Evolutionary conservation across 2,113 vertebrate species (phyloP), one percentile per base, ranked within the genome.

Genomic region (Myotis yumanensis): DNA sequence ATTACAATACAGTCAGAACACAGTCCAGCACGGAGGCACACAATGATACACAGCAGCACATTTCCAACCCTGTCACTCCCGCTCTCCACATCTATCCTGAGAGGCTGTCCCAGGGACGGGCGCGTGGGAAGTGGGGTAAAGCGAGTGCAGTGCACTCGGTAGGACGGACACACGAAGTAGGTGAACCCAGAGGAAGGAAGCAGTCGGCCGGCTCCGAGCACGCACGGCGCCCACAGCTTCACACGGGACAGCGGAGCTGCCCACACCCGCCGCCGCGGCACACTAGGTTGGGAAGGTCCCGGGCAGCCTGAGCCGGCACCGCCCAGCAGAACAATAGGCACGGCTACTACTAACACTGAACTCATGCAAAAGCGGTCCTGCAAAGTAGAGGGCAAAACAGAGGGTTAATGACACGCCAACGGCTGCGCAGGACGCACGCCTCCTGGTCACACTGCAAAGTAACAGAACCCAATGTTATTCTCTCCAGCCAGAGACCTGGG

Each of bases 341-440:
- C 79, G 90, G 90, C 98, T 98, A 98, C 96, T 94, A 97, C 98
- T 98, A 98, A 95, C 97, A 98, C 98, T 98, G 98, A 98, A 96
- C 97, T 98, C 97, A 98, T 14, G 95, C 96, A 97, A 96, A 93
- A 97, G 97, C 95, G 93, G 89, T 94, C 98, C 98, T 98, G 98
- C 80, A 97, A 98, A 96, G 96, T 30, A 96, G 97, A 97, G 97
- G 94, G 94, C 87, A 95, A 82, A 96, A 96, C 95, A 88, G 94
- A 96, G 72, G 91, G 94, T 98, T 98, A 98, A 94, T 97, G 76
- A 79, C 28, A 76, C 30, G 86, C 77, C 89, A 5, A 84, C 83
- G 37, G 83, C n/a, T 14, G 64, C 32, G 66, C 68, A n/a, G 68
- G 68, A 30, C n/a, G 17, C 68, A 35, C 43, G 43, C 73, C 28